Percentiles rank a stretch among this genome's conserved stretches.
phyloP scores from a whole-genome alignment of 2,888 invertebrate species.

The Graphium colonna region DNA sequence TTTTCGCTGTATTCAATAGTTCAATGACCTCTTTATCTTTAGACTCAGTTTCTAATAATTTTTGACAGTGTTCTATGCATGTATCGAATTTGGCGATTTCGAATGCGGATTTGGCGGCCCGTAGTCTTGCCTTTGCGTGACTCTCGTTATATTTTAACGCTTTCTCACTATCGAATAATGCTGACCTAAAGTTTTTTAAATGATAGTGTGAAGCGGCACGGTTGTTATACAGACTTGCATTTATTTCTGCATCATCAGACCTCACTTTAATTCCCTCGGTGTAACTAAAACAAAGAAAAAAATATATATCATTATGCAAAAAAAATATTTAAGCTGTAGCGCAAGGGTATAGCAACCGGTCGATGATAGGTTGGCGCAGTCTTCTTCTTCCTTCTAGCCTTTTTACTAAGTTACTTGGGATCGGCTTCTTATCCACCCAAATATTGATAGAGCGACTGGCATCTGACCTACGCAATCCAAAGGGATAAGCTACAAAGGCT shows the following conservation, averaged over 20 bases:
- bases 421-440: too few species aligned
- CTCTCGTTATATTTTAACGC: conserved; percentile 87
- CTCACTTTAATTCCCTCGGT: conserved; percentile 93
- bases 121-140: conserved; percentile 87
- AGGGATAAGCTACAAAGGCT: too few species aligned
- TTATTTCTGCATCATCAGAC: conserved; percentile 84
- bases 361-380: too few species aligned
- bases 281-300: conserved; percentile 77
- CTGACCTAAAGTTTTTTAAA: conserved; percentile 89
- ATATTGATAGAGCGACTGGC: too few species aligned
- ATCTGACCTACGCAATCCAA: too few species aligned
- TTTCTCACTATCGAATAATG: conserved; percentile 88
- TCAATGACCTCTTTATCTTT: conserved; percentile 71
- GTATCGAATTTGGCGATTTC: conserved; percentile 84
- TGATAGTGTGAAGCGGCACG: conserved; percentile 93
- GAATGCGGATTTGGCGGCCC: conserved; percentile 88
- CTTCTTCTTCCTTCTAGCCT: too few species aligned
- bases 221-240: conserved; percentile 93
- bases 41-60: conserved; percentile 79
- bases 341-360: too few species aligned
- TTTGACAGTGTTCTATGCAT: conserved; percentile 86
- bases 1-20: conserved; percentile 61
- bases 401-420: too few species aligned
- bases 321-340: too few species aligned
- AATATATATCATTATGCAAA: neutral